A percentile compares a stretch with the other conserved stretches of the same genome.
These are phyloP conservation scores for Apodemia duryi DNA, from an alignment of 2,888 invertebrate genomes.

Conservation along the genomic window DNA sequence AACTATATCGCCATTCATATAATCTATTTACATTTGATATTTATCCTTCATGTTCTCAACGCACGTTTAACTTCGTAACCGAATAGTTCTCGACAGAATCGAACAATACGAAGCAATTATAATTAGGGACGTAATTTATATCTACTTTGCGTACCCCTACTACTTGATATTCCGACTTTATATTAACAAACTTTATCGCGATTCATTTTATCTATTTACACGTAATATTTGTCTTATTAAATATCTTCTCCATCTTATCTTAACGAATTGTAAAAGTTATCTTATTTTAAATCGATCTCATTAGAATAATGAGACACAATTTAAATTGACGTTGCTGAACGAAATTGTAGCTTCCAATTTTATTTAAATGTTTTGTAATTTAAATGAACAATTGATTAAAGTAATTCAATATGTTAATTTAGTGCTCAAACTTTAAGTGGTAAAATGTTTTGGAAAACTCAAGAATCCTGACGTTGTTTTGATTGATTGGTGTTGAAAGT, in stretches of 20 bases:
- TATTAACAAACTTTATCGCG: no score
- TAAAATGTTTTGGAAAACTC: conserved; percentile 9
- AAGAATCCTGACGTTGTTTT: conserved; percentile 12
- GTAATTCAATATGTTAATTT: conserved; percentile 10
- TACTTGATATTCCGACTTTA: no score
- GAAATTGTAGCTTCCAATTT: conserved; percentile 2
- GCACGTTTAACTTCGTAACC: no score
- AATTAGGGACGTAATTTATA: no score
- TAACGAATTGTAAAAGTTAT: neutral
- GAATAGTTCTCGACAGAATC: no score
- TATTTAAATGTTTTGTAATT: conserved; percentile 12
- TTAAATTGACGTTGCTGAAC: conserved; percentile 8
- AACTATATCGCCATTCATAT: no score
- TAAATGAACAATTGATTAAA: conserved; percentile 12
- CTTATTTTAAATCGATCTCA: conserved; percentile 11
- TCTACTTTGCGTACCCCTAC: no score
- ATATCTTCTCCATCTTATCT: conserved; percentile 2
- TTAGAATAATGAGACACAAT: conserved; percentile 6
- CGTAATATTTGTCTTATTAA: neutral
- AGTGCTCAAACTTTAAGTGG: neutral
- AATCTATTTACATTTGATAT: no score
- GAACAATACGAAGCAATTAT: no score
- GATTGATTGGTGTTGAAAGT: conserved; percentile 10
- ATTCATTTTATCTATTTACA: neutral
- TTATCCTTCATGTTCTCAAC: no score